Percentiles rank a stretch among this genome's conserved stretches.
These are phyloP conservation scores for Dinomys branickii DNA, from an alignment of 2,113 vertebrate species.

Conservation along the genomic window DNA sequence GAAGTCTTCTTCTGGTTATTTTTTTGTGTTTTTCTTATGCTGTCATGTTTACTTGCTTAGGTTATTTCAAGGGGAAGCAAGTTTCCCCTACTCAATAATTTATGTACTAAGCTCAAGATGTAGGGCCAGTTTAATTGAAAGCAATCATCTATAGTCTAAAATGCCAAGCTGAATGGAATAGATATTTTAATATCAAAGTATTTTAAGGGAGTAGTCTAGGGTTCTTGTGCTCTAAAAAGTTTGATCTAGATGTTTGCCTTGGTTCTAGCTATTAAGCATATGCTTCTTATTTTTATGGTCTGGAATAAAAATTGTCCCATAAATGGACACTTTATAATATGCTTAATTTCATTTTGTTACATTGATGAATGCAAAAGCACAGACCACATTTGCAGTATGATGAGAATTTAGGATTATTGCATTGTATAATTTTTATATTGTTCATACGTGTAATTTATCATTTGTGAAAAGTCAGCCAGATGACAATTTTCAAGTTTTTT, in stretches of 20 bases:
- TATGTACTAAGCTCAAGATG: slow-evolving; percentile 81
- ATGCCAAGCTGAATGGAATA: slow-evolving; percentile 74
- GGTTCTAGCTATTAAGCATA: slow-evolving; percentile 77
- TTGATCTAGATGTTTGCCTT: slow-evolving; percentile 74
- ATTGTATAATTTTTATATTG: slow-evolving; percentile 94
- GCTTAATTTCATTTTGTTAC: slow-evolving; percentile 95
- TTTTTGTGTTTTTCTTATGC: slow-evolving; percentile 37
- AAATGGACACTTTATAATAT: slow-evolving; percentile 92
- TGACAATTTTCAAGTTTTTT: slow-evolving; percentile 92
- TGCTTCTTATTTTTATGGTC: slow-evolving; percentile 82
- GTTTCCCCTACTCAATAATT: slow-evolving; percentile 81
- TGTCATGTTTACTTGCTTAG: slow-evolving; percentile 68
- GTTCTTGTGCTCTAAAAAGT: slow-evolving; percentile 75
- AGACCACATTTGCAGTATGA: slow-evolving; percentile 91
- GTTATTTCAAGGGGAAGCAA: slow-evolving; percentile 78
- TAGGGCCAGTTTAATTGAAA: slow-evolving; percentile 81
- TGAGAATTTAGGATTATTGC: slow-evolving; percentile 95
- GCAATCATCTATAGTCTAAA: slow-evolving; percentile 79
- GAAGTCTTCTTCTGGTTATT: not conserved
- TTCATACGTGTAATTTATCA: slow-evolving; percentile 91
- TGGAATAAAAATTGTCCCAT: slow-evolving; percentile 88
- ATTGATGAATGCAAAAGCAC: slow-evolving; percentile 93
- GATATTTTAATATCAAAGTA: slow-evolving; percentile 81
- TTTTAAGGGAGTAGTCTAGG: slow-evolving; percentile 81
- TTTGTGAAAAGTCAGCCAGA: slow-evolving; percentile 88